Base-by-base conservation (phyloP, 2,797 vertebrate genomes). In the Macropodus opercularis region DNA sequence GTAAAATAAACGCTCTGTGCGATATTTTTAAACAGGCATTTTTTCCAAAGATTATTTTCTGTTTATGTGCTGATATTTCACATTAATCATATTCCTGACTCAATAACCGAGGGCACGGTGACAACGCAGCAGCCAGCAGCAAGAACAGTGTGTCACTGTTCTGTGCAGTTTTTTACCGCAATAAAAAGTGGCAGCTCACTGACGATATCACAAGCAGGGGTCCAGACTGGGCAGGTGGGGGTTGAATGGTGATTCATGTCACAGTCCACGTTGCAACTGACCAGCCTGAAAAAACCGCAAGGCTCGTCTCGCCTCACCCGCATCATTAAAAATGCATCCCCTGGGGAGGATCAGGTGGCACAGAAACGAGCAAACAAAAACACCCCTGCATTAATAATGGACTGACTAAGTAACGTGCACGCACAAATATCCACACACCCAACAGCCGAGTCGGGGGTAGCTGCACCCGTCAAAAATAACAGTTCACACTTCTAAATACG, bases 281-380 rank as follows among this genome's bases (percentile, higher is more conserved):
- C 57, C 62, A 61, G 56, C 71, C 47, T 17, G 57, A 65, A 55
- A 84, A 36, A 83, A 77, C 54, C 66, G 6, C 75, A 73, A 52
- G 39, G 43, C 32, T 29, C 42, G 22, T 85, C 77, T 92, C 77
- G 13, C 66, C 77, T 92, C 92, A 89, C 89, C 53, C 13, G 9
- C 51, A 67, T 82, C 71, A 73, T 93, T 87, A 92, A 90, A 90
- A 85, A 90, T 92, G 82, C 72, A 92, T 75, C 63, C 74, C 75
- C 55, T 6, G 1, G 68, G 65, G 72, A 75, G 78, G 80, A 85
- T 92, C 78, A 8, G 65, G 81, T 92, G 77, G 59, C 88, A 75
- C 68, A 32, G 47, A 81, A 85, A 87, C 87, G 85, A 90, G 80
- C 66, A 85, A 89, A 87, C 83, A 88, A 89, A 87, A 89, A 90